A percentile compares a stretch with the other conserved stretches of the same genome.
phyloP scores from a whole-genome alignment of 2,113 vertebrate species.

The Stictonetta naevosa region DNA sequence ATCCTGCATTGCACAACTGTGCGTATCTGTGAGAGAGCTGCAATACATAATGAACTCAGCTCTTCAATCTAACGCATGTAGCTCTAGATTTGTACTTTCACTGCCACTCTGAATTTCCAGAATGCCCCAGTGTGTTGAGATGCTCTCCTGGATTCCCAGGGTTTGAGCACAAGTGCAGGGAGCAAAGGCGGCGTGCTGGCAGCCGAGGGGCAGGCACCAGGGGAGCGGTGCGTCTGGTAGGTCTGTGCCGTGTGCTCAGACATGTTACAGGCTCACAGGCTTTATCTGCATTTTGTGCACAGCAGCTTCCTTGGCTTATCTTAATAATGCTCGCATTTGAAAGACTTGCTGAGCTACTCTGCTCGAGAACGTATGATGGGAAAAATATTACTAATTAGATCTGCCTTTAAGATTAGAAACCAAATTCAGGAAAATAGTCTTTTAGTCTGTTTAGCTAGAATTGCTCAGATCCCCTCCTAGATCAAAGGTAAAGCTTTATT shows the following conservation, averaged over 20 bases:
- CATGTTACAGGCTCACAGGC: neutral
- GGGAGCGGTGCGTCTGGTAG: neutral
- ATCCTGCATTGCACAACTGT: neutral
- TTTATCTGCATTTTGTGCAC: neutral
- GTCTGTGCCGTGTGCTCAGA: neutral
- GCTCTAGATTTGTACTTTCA: neutral
- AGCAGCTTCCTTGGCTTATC: neutral
- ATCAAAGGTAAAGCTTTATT: neutral
- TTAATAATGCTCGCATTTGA: neutral
- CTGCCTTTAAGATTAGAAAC: neutral
- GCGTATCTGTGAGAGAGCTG: neutral
- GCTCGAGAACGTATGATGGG: neutral
- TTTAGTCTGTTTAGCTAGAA: neutral
- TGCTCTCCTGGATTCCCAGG: neutral
- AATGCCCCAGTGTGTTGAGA: neutral
- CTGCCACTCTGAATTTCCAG: neutral
- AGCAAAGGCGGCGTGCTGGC: neutral
- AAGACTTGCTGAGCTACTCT: neutral
- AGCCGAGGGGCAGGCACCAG: accelerated
- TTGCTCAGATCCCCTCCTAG: neutral
- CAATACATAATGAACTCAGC: neutral
- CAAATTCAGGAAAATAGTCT: neutral
- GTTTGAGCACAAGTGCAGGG: no score
- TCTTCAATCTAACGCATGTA: neutral
- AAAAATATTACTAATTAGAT: neutral